Evolutionary conservation across 2,888 invertebrate species (phyloP), one percentile per base, ranked within the genome.

Genomic region (Agriotes lineatus): DNA sequence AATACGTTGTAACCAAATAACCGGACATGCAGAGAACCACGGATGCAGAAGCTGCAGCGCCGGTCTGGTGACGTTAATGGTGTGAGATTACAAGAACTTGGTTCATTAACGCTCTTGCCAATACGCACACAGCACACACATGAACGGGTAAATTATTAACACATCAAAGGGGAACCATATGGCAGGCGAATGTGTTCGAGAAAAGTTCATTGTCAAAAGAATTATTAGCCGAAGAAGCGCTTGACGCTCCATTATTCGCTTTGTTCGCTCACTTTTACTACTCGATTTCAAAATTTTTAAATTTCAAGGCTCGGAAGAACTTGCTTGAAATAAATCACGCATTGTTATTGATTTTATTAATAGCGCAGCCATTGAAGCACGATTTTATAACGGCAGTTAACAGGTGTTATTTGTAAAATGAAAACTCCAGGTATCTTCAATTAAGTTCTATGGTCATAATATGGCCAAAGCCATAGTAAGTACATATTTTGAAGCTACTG

Each of bases 41-140:
- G 62, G 63, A 68, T 68, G 63, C 58, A 62, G 48, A 57, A 63
- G 68, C 16, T 63, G 62, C 52, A 63, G 30, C 25, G 33, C 57
- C 12, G 50, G 59, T 63, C 57, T 42, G 14, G 22, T 68, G 68
- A 68, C 68, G 68, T 63, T 68, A 59, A 63, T 63, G 59, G 42
- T 58, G 22, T 68, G 59, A 59, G n/a, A 39, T 58, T 52, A 58
- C 63, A 63, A 52, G 44, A 59, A 57, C 50, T 58, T 60, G 48
- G 57, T 45, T n/a, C 30, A 20, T 61, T 18, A 22, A 50, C 60
- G 39, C 18, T 52, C 39, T 20, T 37, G 18, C 39, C 25, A n/a
- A n/a, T n/a, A n/a, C 30, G n/a, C 37, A 35, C 25, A 19, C 10
- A 58, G 42, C 12, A 6, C 30, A 20, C 45, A 59, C 45, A 59